A percentile compares a stretch with the other conserved stretches of the same genome.
These are phyloP conservation scores for Poecilia velifera DNA, from an alignment of 2,797 vertebrate species.

Conservation along the genomic window DNA sequence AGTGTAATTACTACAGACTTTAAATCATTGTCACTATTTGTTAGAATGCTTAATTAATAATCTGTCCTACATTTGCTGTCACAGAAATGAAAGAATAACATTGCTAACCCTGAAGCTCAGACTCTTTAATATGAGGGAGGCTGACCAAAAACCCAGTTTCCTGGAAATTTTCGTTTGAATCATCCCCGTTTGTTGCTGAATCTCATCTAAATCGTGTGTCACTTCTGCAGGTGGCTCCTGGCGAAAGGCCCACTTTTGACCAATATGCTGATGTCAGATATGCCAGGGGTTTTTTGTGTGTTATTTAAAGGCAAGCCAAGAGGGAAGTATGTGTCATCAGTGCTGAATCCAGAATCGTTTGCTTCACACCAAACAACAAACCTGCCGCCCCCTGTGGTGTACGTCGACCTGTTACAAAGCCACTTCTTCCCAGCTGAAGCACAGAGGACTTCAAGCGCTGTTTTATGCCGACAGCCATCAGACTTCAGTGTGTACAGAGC, in stretches of 20 bases:
- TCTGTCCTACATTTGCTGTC: neutral
- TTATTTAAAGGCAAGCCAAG: constrained; percentile 59
- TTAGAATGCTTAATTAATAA: neutral
- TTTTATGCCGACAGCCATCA: constrained; percentile 57
- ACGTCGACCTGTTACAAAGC: constrained; percentile 69
- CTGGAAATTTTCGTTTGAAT: neutral
- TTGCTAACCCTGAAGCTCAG: neutral
- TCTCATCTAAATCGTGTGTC: constrained; percentile 36
- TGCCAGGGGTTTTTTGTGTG: constrained; percentile 42
- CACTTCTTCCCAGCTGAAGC: constrained; percentile 47
- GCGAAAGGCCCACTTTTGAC: constrained; percentile 33
- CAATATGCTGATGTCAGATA: constrained; percentile 59
- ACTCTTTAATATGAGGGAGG: neutral
- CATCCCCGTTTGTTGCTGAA: constrained; percentile 7
- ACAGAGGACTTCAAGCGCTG: constrained; percentile 47
- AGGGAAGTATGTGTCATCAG: constrained; percentile 59
- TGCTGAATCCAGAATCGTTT: constrained; percentile 58
- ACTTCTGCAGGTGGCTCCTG: constrained; percentile 31
- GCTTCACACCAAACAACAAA: constrained; percentile 63
- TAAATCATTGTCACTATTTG: neutral
- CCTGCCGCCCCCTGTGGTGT: constrained; percentile 49
- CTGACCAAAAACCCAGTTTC: neutral
- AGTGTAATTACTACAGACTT: neutral
- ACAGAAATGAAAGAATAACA: neutral
- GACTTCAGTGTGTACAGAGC: constrained; percentile 49